Base-by-base conservation (phyloP, 2,888 invertebrate species). In the Zaprionus lineosus region DNA sequence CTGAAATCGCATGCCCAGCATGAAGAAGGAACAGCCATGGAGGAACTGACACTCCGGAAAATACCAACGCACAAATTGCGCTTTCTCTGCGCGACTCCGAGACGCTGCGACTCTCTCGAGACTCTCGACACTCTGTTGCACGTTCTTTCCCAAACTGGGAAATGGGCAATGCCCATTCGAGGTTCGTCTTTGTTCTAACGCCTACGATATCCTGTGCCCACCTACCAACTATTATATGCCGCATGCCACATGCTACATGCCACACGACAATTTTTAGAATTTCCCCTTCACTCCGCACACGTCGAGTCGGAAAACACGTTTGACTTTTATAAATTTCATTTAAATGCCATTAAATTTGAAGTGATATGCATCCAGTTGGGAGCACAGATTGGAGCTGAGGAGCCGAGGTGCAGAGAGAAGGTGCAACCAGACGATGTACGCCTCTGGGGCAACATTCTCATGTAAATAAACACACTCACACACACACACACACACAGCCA, bases 61-160 rank as follows among this genome's bases (percentile, higher is more conserved):
- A 77, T 78, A 65, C 85, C 78, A 67, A 84, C 74, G 85, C 83
- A 78, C 73, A 73, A 72, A 57, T 62, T 74, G 58, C 61, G 65
- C 62, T 73, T 64, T 76, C 59, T 59, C 73, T 61, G 72, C 63
- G 47, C 53, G 29, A 60, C 33, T 43, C n/a, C n/a, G n/a, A n/a
- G n/a, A n/a, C n/a, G n/a, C n/a, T n/a, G n/a, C n/a, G n/a, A n/a
- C n/a, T n/a, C n/a, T n/a, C n/a, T n/a, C n/a, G n/a, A n/a, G n/a
- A n/a, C n/a, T n/a, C n/a, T n/a, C n/a, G n/a, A n/a, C n/a, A n/a
- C 59, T 44, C 26, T n/a, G 3, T 5, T 3, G 5, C 3, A 19
- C 19, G 19, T 19, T 19, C 19, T 24, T 24, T 6, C 24, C 24
- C 15, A 47, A 26, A 14, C 31, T 14, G 40, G 6, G n/a, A 11